A percentile compares a stretch with the other conserved stretches of the same genome.
Evolutionary conservation across 2,797 vertebrate species (phyloP).

Genomic region (Silurus lanzhouensis): DNA sequence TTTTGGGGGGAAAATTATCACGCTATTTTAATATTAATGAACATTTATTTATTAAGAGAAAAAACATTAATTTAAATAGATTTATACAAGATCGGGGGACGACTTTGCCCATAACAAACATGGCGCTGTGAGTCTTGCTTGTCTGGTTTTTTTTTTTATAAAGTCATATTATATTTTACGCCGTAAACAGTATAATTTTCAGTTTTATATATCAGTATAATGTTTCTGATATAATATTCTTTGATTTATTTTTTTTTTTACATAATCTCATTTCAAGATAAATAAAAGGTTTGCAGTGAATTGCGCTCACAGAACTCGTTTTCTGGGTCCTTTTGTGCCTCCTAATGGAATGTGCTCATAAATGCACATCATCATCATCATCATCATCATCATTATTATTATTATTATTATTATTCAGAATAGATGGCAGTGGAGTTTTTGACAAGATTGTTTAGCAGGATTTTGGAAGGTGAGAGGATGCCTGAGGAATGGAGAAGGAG

Average conservation of each 20-base stretch:
- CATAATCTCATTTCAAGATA: neutral
- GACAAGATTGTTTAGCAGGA: too few relatives aligned
- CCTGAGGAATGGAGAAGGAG: too few relatives aligned
- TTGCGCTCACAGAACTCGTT: neutral
- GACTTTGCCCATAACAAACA: constrained; percentile 50
- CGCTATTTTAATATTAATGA: neutral
- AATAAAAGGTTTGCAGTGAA: neutral
- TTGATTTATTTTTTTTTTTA: too few relatives aligned
- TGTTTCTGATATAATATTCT: neutral
- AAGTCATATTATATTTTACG: neutral
- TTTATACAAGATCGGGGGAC: neutral
- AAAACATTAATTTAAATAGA: neutral
- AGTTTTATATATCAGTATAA: neutral
- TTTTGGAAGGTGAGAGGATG: too few relatives aligned
- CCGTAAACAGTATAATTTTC: neutral
- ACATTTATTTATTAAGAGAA: neutral
- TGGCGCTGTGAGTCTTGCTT: constrained; percentile 14
- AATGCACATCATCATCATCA: neutral
- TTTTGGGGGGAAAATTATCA: neutral
- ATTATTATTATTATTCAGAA: too few relatives aligned
- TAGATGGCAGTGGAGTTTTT: too few relatives aligned
- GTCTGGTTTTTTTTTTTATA: too few relatives aligned
- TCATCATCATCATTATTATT: too few relatives aligned
- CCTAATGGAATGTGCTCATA: neutral
- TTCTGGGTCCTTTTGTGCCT: neutral